These are phyloP conservation scores for Cervus canadensis DNA, from an alignment of 2,113 vertebrate genomes.

Conservation along the genomic window DNA sequence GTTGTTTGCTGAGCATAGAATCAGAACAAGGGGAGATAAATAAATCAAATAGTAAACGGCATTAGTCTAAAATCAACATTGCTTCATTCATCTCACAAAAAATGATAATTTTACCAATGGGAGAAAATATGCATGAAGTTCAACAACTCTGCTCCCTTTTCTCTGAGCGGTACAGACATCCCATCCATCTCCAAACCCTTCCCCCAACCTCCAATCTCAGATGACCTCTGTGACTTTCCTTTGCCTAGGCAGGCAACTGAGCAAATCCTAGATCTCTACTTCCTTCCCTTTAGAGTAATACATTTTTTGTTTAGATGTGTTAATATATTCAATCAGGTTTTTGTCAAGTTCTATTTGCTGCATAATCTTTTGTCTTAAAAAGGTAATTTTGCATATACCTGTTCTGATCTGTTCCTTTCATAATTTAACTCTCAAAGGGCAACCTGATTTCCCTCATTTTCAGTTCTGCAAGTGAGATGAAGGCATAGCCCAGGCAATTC, in stretches of 20 bases:
- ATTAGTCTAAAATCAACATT: neutral
- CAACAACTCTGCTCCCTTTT: neutral
- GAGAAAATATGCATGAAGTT: neutral
- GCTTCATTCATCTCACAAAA: neutral
- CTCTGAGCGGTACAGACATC: neutral
- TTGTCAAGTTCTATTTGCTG: slow-evolving; percentile 6
- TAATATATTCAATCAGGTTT: neutral
- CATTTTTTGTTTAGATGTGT: neutral
- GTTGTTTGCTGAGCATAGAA: neutral
- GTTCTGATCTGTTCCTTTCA: neutral
- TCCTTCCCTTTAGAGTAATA: neutral
- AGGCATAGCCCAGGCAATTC: neutral
- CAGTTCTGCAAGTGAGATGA: neutral
- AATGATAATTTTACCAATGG: neutral
- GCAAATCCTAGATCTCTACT: neutral
- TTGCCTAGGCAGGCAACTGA: neutral
- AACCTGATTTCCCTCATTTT: slow-evolving; percentile 26
- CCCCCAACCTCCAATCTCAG: too few species aligned
- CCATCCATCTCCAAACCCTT: neutral
- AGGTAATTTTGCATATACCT: neutral
- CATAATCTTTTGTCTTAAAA: slow-evolving; percentile 11
- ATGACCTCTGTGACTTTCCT: neutral
- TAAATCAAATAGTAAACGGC: neutral
- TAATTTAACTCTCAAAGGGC: neutral
- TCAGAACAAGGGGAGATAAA: neutral